Evolutionary conservation across 2,888 invertebrate species (phyloP), one percentile per base, ranked within the genome.

Genomic region (Cerastis leucographa): DNA sequence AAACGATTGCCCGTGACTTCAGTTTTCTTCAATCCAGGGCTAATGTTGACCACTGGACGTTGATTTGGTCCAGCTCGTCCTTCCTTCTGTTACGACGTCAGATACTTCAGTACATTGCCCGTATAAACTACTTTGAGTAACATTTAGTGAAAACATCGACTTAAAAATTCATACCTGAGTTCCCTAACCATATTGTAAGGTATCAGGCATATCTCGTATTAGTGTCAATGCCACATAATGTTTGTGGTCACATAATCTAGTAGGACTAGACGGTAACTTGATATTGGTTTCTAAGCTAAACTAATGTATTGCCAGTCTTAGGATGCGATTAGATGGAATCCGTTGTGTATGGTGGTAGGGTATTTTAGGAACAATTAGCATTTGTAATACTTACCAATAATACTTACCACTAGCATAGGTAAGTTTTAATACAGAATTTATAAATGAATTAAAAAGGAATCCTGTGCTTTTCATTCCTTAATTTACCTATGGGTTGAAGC

Each of bases 181-280:
- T 71, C 82, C 85, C 70, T 85, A 64, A 65, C 64, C 25, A 80
- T 86, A 85, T 76, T 82, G 81, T 84, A 84, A 87, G 80, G 83
- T 86, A 88, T 89, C 87, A 82, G 85, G 83, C 84, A 83, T 88
- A 81, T 90, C 85, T 87, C 74, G 88, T 92, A 95, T 94, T 95
- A 91, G 94, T 95, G 95, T 95, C 96, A 96, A 93, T 96, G 95
- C 94, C 94, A 92, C 87, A 89, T 89, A 91, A 88, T 91, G 91
- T 92, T 92, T 95, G 95, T 92, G 95, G 95, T 95, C 93, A 89
- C 89, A 91, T 92, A 89, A 90, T 92, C 92, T 91, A 89, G 92
- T 89, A 90, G 87, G 90, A 89, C 92, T 90, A 90, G 92, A 93
- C 91, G 85, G 94, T 92, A 94, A 95, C 90, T 80, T 90, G 94